Conservation (phyloP, 2,797 vertebrate genomes). For the Mycteria americana region DNA sequence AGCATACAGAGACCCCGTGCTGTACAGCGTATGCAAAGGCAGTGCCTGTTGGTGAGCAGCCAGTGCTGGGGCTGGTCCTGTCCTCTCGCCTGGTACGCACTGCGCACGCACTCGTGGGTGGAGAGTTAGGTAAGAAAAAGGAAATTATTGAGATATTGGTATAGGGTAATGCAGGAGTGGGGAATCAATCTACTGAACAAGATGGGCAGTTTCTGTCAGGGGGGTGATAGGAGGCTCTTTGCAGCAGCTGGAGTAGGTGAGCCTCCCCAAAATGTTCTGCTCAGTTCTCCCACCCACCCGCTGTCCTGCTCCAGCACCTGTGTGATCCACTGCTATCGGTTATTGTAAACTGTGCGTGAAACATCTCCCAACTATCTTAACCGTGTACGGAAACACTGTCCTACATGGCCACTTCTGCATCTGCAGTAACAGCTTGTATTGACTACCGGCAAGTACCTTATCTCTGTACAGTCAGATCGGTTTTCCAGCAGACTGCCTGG, state of each 20-base stretch:
- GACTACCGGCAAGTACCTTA: not conserved
- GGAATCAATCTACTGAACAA: no score
- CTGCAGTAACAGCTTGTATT: not conserved
- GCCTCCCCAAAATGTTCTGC: not conserved
- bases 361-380: not conserved
- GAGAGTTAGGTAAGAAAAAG: not conserved
- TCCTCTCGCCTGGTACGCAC: rapidly evolving
- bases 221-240: not conserved
- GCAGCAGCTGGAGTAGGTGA: not conserved
- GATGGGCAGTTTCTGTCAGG: not conserved
- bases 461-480: not conserved
- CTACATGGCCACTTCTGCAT: not conserved
- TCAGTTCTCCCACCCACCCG: not conserved
- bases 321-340: not conserved
- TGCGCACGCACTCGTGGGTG: rapidly evolving
- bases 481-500: not conserved
- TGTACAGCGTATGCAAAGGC: no score
- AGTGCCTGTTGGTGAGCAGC: not conserved
- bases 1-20: rapidly evolving
- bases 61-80: not conserved
- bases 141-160: not conserved
- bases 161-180: not conserved
- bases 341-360: not conserved
- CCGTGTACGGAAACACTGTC: no score
- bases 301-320: not conserved